phyloP scores from a whole-genome alignment of 2,797 vertebrate genomes.

The Emydoidea blandingii region DNA sequence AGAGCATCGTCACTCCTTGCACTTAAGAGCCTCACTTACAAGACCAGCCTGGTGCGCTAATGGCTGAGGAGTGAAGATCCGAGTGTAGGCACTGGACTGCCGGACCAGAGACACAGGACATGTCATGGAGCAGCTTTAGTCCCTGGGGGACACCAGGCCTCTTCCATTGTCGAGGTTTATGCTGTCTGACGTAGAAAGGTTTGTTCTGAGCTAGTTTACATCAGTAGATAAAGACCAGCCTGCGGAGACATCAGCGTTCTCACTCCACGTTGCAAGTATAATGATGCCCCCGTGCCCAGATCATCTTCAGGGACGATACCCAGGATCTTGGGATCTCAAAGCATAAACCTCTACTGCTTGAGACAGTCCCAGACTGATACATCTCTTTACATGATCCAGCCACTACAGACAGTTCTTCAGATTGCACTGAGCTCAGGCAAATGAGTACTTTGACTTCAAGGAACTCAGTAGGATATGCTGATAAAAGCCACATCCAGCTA shows the following conservation, averaged over 20 bases:
- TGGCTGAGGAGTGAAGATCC: neutral
- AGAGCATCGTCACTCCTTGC: neutral
- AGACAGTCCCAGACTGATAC: neutral
- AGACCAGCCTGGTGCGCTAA: neutral
- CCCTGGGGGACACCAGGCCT: neutral
- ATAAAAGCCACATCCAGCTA: neutral
- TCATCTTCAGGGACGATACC: neutral
- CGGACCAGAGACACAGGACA: neutral
- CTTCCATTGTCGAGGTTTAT: neutral
- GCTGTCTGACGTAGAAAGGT: neutral
- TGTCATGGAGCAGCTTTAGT: neutral
- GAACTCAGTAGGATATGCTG: neutral
- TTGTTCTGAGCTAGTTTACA: neutral
- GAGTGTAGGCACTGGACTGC: neutral
- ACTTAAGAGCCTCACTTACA: neutral
- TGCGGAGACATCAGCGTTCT: neutral
- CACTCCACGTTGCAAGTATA: neutral
- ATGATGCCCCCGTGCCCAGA: neutral
- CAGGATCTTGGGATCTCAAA: neutral
- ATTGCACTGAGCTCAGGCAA: neutral
- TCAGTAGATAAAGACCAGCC: neutral
- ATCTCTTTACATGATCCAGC: neutral
- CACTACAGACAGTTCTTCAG: neutral
- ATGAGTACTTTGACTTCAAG: neutral
- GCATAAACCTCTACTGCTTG: neutral